These are phyloP conservation scores for Solenopsis fugax DNA, from an alignment of 1,140 invertebrate species.

Conservation along the genomic window DNA sequence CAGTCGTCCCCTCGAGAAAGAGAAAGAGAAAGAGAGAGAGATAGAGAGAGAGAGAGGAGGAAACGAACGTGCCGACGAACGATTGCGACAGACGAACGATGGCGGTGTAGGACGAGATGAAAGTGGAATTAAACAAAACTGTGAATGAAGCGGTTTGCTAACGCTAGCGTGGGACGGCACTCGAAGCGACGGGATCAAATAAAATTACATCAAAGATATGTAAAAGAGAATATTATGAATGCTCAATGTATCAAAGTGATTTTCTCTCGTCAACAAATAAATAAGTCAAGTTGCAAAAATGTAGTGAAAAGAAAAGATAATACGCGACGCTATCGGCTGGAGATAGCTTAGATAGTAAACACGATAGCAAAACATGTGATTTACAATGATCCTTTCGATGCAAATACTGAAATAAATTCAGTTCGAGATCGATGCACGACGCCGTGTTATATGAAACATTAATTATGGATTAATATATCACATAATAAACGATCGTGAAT, in stretches of 20 bases:
- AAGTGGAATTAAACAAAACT: constrained; percentile 69
- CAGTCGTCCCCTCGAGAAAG: background rate
- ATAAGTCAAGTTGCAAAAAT: background rate
- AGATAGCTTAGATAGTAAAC: constrained; percentile 7
- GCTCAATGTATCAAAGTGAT: background rate
- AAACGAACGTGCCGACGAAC: constrained; percentile 16
- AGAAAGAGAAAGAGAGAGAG: background rate
- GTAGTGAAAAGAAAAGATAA: background rate
- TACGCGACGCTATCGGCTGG: too few relatives aligned
- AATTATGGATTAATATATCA: background rate
- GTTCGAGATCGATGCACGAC: background rate
- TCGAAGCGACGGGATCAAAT: background rate
- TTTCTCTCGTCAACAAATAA: background rate
- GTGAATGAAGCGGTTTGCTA: constrained; percentile 39
- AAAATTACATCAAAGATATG: background rate
- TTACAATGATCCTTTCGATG: background rate
- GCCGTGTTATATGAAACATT: background rate
- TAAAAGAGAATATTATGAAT: background rate
- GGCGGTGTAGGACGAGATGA: constrained; percentile 42
- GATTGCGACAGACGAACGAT: constrained; percentile 27
- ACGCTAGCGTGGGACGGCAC: background rate
- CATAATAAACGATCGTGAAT: background rate
- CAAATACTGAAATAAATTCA: background rate
- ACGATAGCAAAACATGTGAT: background rate
- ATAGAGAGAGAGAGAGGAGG: background rate